Base-by-base conservation (phyloP, 1,140 invertebrate genomes). In the Apis laboriosa region DNA sequence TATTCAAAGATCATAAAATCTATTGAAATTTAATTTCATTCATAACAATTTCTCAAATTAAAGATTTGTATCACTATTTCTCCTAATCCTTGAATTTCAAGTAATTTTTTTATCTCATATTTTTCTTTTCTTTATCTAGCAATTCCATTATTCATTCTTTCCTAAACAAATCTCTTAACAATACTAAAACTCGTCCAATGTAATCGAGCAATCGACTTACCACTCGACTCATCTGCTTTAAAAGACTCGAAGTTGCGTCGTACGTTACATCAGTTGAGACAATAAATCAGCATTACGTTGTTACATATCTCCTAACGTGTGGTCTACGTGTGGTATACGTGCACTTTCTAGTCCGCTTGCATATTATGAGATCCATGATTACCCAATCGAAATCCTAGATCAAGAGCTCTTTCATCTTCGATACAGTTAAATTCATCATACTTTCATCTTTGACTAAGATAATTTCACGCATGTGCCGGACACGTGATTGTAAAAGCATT, bases 271-370 rank as follows among this genome's bases (percentile, higher is more conserved):
- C 85, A 88, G 24, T 15, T 15, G 49, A 24, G 82, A 84, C 70
- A 84, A 87, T 88, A 87, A 87, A 88, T 88, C 86, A 88, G 68
- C 58, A 68, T 73, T 87, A 78, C 76, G 70, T 87, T 84, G 85
- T 71, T 84, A 70, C 60, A 80, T 72, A 87, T 88, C 84, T 86
- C 80, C 63, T n/a, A 78, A 87, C 73, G 51, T 73, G 28, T 67
- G 60, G 53, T 15, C 43, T 51, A 75, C 13, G 34, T 85, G 71
- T 43, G 7, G 7, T 63, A 73, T 73, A 53, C 73, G n/a, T 71
- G 61, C 85, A 86, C 84, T 86, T 86, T 86, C 84, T 86, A 86
- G 67, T 77, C 74, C 34, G 55, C 63, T 80, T 77, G 61, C 77
- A 53, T 43, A 43, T 70, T 61, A 79, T 87, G 85, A 77, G 80